Evolutionary conservation across 1,140 invertebrate species (phyloP).

Genomic region (Leptinotarsa lineolata): DNA sequence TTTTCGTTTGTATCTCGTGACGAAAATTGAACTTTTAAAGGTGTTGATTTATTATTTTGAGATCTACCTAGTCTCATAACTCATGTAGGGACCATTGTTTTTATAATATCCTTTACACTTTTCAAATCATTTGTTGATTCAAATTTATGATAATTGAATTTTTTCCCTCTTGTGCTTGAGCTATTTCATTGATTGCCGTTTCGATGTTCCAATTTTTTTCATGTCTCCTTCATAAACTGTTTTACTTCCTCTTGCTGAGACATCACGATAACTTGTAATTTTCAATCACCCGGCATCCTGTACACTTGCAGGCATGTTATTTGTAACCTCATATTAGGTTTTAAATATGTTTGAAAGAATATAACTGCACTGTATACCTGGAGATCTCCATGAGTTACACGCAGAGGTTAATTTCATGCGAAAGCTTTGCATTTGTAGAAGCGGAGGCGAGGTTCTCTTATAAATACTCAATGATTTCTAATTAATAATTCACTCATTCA

Average conservation of each 20-base stretch:
- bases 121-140: neutral
- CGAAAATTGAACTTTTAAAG: neutral
- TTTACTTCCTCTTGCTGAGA: neutral
- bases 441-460: too few relatives aligned
- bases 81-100: neutral
- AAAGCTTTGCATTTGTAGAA: too few relatives aligned
- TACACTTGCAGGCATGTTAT: neutral
- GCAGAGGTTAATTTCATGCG: too few relatives aligned
- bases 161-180: neutral
- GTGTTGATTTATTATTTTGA: neutral
- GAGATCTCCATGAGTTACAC: neutral
- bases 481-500: too few relatives aligned
- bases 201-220: neutral
- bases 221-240: neutral
- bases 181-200: neutral
- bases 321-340: neutral
- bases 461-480: too few relatives aligned
- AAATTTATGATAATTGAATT: neutral
- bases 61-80: neutral
- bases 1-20: neutral
- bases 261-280: neutral
- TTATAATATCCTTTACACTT: neutral
- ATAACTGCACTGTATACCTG: neutral
- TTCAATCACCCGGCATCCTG: neutral
- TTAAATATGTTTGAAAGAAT: neutral